Percentiles rank a stretch among this genome's conserved stretches.
Evolutionary conservation across 2,888 invertebrate species (phyloP).

Genomic region (Melangyna quadrimaculata): DNA sequence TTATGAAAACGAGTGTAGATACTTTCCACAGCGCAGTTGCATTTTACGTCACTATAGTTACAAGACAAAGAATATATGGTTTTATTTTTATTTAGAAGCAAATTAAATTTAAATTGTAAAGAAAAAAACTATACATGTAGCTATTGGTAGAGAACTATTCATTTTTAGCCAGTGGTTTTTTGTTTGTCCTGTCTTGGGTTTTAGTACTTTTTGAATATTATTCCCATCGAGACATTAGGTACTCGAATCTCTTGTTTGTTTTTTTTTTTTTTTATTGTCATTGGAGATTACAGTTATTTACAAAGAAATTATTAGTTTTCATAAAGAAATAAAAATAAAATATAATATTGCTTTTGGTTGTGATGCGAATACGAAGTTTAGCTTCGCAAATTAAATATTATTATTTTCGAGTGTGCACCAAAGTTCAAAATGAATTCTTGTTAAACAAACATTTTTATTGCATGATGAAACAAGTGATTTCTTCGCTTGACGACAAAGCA

Average conservation of each 20-base stretch:
- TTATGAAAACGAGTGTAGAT: neutral
- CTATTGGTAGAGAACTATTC: neutral
- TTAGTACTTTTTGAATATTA: neutral
- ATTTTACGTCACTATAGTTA: slow-evolving; percentile 13
- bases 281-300: neutral
- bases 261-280: too few species aligned
- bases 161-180: neutral
- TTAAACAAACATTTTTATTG: slow-evolving; percentile 11
- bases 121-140: neutral
- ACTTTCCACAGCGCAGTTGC: slow-evolving; percentile 9
- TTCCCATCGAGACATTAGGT: neutral
- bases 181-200: neutral
- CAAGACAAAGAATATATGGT: slow-evolving; percentile 3
- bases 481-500: slow-evolving; percentile 29
- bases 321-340: neutral
- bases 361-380: slow-evolving; percentile 42
- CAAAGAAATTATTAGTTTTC: neutral
- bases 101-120: slow-evolving; percentile 8
- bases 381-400: slow-evolving; percentile 33
- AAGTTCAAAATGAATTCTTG: slow-evolving; percentile 34
- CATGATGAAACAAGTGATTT: slow-evolving; percentile 11
- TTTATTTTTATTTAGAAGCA: neutral
- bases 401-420: slow-evolving; percentile 25
- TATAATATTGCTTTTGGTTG: neutral
- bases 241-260: neutral